A percentile compares a stretch with the other conserved stretches of the same genome.
Conservation (phyloP, 2,113 vertebrate species). For the Epinephelus fuscoguttatus region DNA sequence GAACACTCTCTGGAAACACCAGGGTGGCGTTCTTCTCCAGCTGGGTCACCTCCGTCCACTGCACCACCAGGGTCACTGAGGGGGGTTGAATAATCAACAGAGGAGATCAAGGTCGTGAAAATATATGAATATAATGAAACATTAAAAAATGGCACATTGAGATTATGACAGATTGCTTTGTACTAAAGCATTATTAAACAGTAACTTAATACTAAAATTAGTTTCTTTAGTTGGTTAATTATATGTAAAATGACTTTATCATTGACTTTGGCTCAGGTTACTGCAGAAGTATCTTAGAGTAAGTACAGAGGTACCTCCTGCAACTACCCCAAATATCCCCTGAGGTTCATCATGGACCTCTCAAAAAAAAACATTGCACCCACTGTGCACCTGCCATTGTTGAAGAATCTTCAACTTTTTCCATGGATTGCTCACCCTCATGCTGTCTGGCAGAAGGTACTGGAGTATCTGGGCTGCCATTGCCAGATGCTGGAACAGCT, state of each 20-base stretch:
- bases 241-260: not conserved
- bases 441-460: too few species aligned
- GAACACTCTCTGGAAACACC: constrained; percentile 95
- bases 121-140: not conserved
- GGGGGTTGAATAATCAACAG: too few species aligned
- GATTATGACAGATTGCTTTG: not conserved
- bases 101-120: too few species aligned
- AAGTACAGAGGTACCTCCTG: too few species aligned
- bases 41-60: constrained; percentile 95
- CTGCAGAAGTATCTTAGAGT: not conserved
- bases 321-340: too few species aligned
- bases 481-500: too few species aligned
- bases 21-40: constrained; percentile 96
- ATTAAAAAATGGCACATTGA: not conserved
- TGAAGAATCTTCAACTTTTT: too few species aligned
- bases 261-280: not conserved
- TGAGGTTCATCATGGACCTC: too few species aligned
- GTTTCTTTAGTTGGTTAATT: not conserved
- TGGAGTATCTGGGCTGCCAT: too few species aligned
- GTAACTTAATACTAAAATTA: not conserved
- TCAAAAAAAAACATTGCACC: too few species aligned
- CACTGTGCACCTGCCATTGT: too few species aligned
- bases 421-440: too few species aligned
- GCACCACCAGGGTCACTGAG: constrained; percentile 93
- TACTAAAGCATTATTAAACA: not conserved